Conservation (phyloP, 2,113 vertebrate species). For the Toxostoma redivivum region DNA sequence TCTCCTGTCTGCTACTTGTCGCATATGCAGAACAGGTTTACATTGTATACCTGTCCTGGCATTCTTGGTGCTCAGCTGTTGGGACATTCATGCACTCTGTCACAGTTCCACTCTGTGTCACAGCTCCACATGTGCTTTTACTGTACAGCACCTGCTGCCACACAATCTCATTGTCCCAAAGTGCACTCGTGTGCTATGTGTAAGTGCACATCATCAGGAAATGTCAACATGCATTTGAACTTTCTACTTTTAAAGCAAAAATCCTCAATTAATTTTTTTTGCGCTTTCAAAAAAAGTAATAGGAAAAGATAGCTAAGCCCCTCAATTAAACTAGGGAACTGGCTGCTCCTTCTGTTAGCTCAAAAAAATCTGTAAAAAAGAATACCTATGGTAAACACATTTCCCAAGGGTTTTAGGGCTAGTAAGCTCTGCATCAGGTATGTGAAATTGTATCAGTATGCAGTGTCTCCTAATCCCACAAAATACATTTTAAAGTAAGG, state of each 20-base stretch:
- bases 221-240: not conserved
- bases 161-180: not conserved
- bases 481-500: not conserved
- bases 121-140: not conserved
- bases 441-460: not conserved
- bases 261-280: not conserved
- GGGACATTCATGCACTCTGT: not conserved
- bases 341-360: not conserved
- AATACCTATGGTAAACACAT: not conserved
- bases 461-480: not conserved
- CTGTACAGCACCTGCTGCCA: not conserved
- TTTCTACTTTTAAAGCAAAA: not conserved
- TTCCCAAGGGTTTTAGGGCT: not conserved
- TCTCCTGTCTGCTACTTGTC: not conserved
- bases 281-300: not conserved
- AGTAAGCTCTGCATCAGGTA: not conserved
- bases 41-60: not conserved
- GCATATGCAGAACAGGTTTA: not conserved
- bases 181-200: not conserved
- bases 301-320: not conserved
- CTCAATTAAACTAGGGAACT: not conserved
- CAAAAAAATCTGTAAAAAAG: not conserved
- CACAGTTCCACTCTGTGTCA: not conserved
- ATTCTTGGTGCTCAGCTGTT: not conserved
- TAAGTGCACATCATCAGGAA: not conserved